Conservation (phyloP, 1,140 invertebrate genomes). For the Pseudomyrmex dendroicus region DNA sequence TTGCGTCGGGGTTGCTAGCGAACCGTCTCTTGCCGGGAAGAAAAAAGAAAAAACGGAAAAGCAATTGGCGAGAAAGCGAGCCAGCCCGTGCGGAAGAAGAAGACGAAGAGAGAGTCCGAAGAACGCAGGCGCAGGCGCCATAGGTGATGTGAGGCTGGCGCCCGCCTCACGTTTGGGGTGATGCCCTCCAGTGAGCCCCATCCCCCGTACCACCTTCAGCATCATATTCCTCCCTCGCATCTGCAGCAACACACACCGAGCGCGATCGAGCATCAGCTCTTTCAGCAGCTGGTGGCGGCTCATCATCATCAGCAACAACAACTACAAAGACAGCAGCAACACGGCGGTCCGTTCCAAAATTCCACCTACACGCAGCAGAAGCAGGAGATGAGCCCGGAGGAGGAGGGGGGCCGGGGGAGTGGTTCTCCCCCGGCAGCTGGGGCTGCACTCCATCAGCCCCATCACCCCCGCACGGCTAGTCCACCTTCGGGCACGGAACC, state of each 20-base stretch:
- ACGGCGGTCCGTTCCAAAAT: constrained; percentile 82
- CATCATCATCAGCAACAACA: constrained; percentile 82
- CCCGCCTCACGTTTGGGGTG: constrained; percentile 84
- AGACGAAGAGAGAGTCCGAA: constrained; percentile 72
- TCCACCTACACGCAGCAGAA: constrained; percentile 82
- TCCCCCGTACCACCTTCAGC: constrained; percentile 84
- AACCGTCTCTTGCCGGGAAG: constrained; percentile 75
- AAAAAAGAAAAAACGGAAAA: constrained; percentile 61
- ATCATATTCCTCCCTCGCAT: constrained; percentile 83
- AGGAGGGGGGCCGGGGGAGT: constrained; percentile 87
- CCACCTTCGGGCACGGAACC: constrained; percentile 83
- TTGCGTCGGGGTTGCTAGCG: constrained; percentile 82
- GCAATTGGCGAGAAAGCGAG: constrained; percentile 62
- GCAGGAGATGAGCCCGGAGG: constrained; percentile 88
- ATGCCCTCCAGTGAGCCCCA: constrained; percentile 85
- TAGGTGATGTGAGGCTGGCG: constrained; percentile 84
- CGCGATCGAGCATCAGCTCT: constrained; percentile 82
- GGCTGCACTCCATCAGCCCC: constrained; percentile 85
- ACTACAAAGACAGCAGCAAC: constrained; percentile 79
- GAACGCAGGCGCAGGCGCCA: constrained; percentile 78
- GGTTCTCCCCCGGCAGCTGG: constrained; percentile 87
- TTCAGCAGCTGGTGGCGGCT: constrained; percentile 83
- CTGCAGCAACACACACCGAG: constrained; percentile 80
- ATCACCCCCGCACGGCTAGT: constrained; percentile 83
- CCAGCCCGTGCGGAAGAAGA: constrained; percentile 67